Conservation (phyloP, 2,113 vertebrate species). For the Isurus oxyrinchus region DNA sequence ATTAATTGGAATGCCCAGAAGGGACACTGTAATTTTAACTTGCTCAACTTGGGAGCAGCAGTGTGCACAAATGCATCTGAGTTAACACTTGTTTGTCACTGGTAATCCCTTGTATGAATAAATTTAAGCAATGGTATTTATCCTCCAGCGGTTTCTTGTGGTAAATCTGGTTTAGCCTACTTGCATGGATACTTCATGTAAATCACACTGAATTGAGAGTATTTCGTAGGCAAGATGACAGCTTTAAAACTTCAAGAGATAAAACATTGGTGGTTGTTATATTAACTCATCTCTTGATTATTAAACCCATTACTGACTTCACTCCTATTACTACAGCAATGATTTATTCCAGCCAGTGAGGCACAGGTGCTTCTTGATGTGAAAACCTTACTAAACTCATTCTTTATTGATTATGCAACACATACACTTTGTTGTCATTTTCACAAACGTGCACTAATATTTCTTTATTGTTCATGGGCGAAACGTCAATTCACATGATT, state of each 20-base stretch:
- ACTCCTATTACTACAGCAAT: background rate
- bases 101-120: background rate
- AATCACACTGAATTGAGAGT: background rate
- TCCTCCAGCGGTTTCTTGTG: background rate
- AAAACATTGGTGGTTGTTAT: background rate
- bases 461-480: background rate
- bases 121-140: background rate
- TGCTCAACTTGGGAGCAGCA: background rate
- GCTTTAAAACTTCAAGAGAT: background rate
- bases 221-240: background rate
- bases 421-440: background rate
- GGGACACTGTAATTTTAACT: conserved; percentile 12
- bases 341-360: background rate
- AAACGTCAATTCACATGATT: background rate
- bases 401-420: background rate
- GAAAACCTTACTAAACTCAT: background rate
- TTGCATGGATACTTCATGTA: background rate
- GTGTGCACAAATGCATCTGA: background rate
- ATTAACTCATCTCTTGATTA: conserved; percentile 1
- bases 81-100: background rate
- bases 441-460: background rate
- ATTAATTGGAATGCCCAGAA: background rate
- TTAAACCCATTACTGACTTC: background rate
- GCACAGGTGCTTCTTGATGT: background rate
- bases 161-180: background rate